Base-by-base conservation (phyloP, 1,140 invertebrate species). In the Bombus fervidus region DNA sequence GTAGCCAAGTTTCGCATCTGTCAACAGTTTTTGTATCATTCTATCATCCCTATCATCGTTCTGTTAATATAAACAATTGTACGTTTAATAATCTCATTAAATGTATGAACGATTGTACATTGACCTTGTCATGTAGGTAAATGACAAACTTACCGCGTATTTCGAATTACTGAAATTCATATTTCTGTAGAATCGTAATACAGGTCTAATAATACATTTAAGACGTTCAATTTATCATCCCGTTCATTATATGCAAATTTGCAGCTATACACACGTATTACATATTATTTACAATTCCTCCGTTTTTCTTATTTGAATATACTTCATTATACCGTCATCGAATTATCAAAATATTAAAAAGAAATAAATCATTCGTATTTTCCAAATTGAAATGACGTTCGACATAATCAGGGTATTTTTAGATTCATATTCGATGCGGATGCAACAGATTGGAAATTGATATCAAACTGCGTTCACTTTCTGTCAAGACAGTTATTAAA, bases 401-500 rank as follows among this genome's bases (percentile, higher is more conserved):
- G 13, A 5, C n/a, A 34, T 12, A 13, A 3, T 22, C 39, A 15
- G 28, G 12, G 3, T 25, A 22, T 41, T 39, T 10, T 9, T 31
- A 28, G 6, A 34, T 68, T 47, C 28, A 1, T 34, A 43, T 73
- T 25, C 28, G 71, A 41, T 25, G 15, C 28, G 4, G 9, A 9
- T 9, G 75, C 39, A 62, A 59, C 71, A 66, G 69, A 73, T 81
- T 8, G 83, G 68, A 81, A 87, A 85, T 84, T 75, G 76, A 89
- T 87, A 78, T 89, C 53, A 25, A 68, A 89, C 75, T 75, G n/a
- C 75, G 68, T 53, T 78, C 59, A 66, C 13, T 53, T 28, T 31
- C 62, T 83, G 87, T 90, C 83, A 69, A 66, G 81, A 77, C 68
- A 81, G 83, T 91, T 89, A 91, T 92, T 91, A 92, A 92, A 89